Evolutionary conservation across 2,888 invertebrate genomes (phyloP).

Genomic region (Microplitis deprimator): DNA sequence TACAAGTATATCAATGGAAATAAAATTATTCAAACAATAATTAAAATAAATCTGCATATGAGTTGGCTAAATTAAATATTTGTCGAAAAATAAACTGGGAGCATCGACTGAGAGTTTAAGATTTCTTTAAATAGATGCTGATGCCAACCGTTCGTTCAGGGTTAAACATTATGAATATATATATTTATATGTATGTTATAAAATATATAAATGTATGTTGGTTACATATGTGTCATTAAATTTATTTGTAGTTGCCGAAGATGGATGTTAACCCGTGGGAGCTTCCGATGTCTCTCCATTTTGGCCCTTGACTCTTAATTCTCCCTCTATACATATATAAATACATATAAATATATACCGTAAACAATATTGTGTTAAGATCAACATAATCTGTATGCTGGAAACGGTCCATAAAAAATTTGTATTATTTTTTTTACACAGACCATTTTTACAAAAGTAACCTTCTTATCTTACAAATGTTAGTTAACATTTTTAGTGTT

Average conservation of each 20-base stretch:
- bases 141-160: slow-evolving; percentile 47
- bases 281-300: slow-evolving; percentile 37
- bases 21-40: not conserved
- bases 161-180: slow-evolving; percentile 17
- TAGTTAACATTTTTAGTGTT: too few species aligned
- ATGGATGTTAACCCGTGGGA: slow-evolving; percentile 42
- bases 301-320: slow-evolving; percentile 34
- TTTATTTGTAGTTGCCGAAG: slow-evolving; percentile 28
- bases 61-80: slow-evolving; percentile 12
- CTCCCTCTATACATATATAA: slow-evolving; percentile 5
- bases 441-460: too few species aligned
- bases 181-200: slow-evolving; percentile 15
- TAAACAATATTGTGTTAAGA: too few species aligned
- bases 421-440: too few species aligned
- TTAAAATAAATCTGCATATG: not conserved
- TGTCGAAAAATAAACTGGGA: slow-evolving; percentile 12
- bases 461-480: too few species aligned
- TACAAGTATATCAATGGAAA: not conserved
- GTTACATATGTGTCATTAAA: slow-evolving; percentile 36
- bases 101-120: slow-evolving; percentile 20
- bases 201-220: slow-evolving; percentile 10
- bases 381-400: too few species aligned
- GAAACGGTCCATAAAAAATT: too few species aligned
- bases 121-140: slow-evolving; percentile 65
- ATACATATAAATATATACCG: not conserved